Percentiles rank a stretch among this genome's conserved stretches.
Conservation (phyloP, 2,113 vertebrate genomes). For the Ivindomyrus marchei region DNA sequence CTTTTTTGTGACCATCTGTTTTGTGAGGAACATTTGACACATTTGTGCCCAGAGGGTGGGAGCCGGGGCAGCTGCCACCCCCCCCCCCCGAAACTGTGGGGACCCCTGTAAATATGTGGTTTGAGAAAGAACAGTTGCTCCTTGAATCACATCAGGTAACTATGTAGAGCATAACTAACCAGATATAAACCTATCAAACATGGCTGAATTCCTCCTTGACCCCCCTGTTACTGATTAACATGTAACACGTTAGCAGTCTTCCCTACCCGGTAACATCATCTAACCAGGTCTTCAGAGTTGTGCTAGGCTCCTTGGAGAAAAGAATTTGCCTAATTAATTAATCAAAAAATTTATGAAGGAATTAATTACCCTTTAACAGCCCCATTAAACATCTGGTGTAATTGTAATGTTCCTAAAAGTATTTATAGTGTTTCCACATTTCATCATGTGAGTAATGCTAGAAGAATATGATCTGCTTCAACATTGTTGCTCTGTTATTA, state of each 20-base stretch:
- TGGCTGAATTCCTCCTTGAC: neutral
- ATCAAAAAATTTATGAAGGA: neutral
- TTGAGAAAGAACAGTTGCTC: neutral
- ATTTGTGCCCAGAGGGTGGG: neutral
- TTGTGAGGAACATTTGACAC: neutral
- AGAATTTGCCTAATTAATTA: neutral
- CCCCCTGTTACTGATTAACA: neutral
- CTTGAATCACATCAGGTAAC: neutral
- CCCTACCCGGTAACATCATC: neutral
- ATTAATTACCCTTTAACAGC: neutral
- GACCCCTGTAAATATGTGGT: neutral
- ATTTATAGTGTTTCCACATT: neutral
- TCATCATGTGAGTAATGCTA: neutral
- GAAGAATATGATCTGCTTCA: neutral
- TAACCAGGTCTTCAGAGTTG: neutral
- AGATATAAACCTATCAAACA: neutral
- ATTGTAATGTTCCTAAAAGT: neutral
- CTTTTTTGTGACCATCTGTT: neutral
- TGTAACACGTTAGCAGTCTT: neutral
- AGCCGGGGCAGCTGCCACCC: neutral
- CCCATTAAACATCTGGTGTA: slow-evolving; percentile 4
- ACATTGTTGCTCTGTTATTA: neutral
- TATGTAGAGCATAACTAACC: neutral
- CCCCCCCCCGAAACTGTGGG: neutral
- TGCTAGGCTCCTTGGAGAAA: neutral